phyloP scores from a whole-genome alignment of 2,888 invertebrate species.

The Tinea semifulvella region DNA sequence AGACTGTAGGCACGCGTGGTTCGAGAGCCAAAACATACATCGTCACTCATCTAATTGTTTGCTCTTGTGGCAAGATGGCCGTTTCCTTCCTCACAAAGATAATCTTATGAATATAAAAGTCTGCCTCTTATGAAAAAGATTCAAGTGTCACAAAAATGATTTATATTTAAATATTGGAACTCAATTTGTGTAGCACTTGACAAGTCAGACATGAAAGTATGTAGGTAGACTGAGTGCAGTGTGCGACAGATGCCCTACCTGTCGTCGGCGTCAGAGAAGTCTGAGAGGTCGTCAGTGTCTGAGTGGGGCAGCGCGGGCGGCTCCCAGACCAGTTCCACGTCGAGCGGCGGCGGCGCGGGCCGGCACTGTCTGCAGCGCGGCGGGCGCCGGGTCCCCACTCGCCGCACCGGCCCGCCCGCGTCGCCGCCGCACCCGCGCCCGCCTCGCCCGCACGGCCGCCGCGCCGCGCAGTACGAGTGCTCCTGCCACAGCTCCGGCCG shows the following conservation, averaged over 20 bases:
- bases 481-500: neutral
- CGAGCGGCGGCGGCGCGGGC: neutral
- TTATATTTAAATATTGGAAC: too few relatives aligned
- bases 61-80: too few relatives aligned
- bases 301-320: neutral
- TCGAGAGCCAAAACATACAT: too few relatives aligned
- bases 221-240: too few relatives aligned
- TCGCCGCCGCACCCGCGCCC: neutral
- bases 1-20: too few relatives aligned
- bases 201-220: too few relatives aligned
- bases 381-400: neutral
- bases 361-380: slow-evolving; percentile 1
- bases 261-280: neutral
- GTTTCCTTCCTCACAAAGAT: too few relatives aligned
- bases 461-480: neutral
- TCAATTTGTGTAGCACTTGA: too few relatives aligned
- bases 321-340: neutral
- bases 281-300: neutral
- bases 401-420: neutral
- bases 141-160: too few relatives aligned
- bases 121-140: too few relatives aligned
- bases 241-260: neutral
- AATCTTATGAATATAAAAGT: too few relatives aligned
- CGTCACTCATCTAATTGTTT: too few relatives aligned
- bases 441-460: neutral